Base-by-base conservation (phyloP, 2,797 vertebrate genomes). In the Hypotaenidia philippensis region DNA sequence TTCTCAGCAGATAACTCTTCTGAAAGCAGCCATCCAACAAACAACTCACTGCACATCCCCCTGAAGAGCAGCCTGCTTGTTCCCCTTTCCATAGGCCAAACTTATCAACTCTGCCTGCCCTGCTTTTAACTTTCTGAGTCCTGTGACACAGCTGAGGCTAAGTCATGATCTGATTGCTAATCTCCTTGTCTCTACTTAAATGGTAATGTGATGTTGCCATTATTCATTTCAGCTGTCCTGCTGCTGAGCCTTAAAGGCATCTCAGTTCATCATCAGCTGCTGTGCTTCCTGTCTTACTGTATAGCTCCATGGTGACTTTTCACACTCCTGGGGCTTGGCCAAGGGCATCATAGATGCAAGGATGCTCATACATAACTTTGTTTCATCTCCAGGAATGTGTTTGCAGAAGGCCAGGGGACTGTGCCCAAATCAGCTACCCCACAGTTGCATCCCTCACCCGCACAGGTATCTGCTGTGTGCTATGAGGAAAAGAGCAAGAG, bases 221-320 rank as follows among this genome's bases (percentile, higher is more conserved):
- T 90, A 95, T 71, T 90, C 59, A 82, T 61, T 90, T 92, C 63
- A 84, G 90, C 66, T 87, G 63, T 57, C 55, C 83, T 93, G 55
- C 22, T 76, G 36, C 60, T 89, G 38, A 70, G 60, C 71, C 45
- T 70, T 89, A 38, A 93, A 93, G 90, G 71, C 75, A 92, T 60
- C 45, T 87, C 36, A 74, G 71, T 64, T 91, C 86, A 93, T 25
- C 19, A 31, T 3, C 44, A 89, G 86, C 86, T 89, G 83, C 64
- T 80, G 22, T 53, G 60, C 50, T 60, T 90, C 64, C 56, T 88
- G 59, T 29, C 12, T 77, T 56, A 36, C 10, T 64, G 63, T 52
- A 40, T 53, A 82, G 50, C 47, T 72, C n/a, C 27, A 53, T 4
- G 29, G 17, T 11, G 32, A 75, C 57, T 65, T 78, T 74, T 44